Conservation (phyloP, 2,113 vertebrate genomes). For the Charina bottae region DNA sequence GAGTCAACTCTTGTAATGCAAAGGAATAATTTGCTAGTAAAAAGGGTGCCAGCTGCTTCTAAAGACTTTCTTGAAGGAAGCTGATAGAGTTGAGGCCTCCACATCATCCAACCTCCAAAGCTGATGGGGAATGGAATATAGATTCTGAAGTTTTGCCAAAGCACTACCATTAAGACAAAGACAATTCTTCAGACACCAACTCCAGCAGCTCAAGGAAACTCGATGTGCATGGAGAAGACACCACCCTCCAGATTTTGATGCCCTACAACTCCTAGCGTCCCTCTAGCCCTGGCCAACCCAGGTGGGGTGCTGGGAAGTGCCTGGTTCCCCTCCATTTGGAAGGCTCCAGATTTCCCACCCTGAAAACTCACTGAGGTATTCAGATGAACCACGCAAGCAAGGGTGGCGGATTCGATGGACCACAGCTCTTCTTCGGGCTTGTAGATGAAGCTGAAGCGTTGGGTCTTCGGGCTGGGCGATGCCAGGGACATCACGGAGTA, state of each 20-base stretch:
- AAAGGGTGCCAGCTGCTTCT: not conserved
- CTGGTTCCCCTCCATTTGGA: no score
- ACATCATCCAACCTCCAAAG: no score
- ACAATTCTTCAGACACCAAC: not conserved
- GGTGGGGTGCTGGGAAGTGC: no score
- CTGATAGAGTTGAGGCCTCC: not conserved
- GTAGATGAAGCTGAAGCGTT: conserved; percentile 63
- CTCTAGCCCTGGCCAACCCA: no score
- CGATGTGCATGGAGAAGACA: no score
- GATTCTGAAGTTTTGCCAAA: no score
- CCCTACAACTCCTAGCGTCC: no score
- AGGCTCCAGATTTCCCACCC: no score
- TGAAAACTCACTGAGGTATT: not conserved
- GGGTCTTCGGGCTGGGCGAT: conserved; percentile 35
- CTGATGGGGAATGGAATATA: no score
- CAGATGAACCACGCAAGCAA: not conserved
- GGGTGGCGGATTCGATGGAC: not conserved
- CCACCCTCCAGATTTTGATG: no score
- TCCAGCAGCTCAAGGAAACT: no score
- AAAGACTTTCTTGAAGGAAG: not conserved
- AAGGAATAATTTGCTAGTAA: not conserved
- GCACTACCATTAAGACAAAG: not conserved
- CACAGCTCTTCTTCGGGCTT: no score
- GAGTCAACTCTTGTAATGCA: not conserved
- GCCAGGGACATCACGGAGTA: conserved; percentile 3